phyloP scores from a whole-genome alignment of 1,140 invertebrate species.

The Dendroctonus valens region DNA sequence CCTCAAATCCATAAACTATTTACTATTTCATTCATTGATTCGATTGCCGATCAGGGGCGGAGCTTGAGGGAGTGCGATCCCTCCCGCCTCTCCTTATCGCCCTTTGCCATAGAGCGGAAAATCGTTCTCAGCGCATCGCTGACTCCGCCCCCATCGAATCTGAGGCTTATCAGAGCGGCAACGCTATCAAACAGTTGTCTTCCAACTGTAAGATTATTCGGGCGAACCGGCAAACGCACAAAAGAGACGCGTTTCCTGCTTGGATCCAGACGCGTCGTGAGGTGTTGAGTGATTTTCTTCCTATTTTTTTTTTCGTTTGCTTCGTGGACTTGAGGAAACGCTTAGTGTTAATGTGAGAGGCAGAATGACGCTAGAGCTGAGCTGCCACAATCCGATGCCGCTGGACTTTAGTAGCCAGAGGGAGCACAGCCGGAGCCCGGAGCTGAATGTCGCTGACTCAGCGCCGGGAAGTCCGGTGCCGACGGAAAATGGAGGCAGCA shows the following conservation, averaged over 20 bases:
- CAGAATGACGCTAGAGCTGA: conserved; percentile 47
- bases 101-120: conserved; percentile 23
- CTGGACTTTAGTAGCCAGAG: conserved; percentile 47
- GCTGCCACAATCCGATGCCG: conserved; percentile 46
- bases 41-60: conserved; percentile 40
- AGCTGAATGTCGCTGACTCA: conserved; percentile 42
- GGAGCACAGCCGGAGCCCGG: conserved; percentile 43
- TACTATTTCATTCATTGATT: conserved; percentile 47
- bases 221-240: not conserved
- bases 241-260: not conserved
- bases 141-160: conserved; percentile 28
- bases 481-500: conserved; percentile 43
- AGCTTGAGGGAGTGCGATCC: not conserved
- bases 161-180: conserved; percentile 41
- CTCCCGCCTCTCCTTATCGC: conserved; percentile 30
- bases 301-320: not conserved
- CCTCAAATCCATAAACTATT: conserved; percentile 41
- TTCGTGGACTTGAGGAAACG: too few species aligned
- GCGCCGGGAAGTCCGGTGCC: conserved; percentile 42
- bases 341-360: conserved; percentile 10
- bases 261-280: not conserved
- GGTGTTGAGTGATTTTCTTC: not conserved
- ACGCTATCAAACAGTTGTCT: conserved; percentile 44
- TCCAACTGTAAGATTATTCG: conserved; percentile 33
- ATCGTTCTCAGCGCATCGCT: conserved; percentile 12